Evolutionary conservation across 2,888 invertebrate species (phyloP).

Genomic region (Brachypalpus laphriformis): DNA sequence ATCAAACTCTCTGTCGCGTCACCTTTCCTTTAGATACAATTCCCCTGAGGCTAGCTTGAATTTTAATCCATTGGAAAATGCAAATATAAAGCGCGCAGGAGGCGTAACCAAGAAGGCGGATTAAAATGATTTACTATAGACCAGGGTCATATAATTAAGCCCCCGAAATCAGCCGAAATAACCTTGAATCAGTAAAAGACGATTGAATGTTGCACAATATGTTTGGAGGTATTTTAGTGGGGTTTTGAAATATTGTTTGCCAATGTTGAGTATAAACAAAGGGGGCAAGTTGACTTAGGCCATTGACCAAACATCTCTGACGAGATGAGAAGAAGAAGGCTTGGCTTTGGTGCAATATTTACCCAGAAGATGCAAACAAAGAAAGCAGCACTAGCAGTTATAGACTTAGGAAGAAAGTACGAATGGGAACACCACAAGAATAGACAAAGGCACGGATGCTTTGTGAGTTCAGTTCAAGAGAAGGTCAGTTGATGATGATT

Average conservation of each 20-base stretch:
- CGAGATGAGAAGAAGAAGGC: slow-evolving; percentile 5
- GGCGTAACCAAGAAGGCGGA: background rate
- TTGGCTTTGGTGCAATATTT: slow-evolving; percentile 23
- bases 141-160: slow-evolving; percentile 12
- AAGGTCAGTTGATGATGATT: slow-evolving; percentile 16
- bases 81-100: background rate
- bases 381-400: background rate
- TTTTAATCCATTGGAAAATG: background rate
- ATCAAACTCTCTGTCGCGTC: background rate
- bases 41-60: background rate
- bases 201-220: slow-evolving; percentile 29
- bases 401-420: background rate
- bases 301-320: slow-evolving; percentile 42
- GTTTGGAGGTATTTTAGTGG: background rate
- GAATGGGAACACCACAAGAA: slow-evolving; percentile 22
- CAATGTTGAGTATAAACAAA: slow-evolving; percentile 1
- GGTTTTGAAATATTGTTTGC: slow-evolving; percentile 3
- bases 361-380: slow-evolving; percentile 24
- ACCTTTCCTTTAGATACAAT: slow-evolving; percentile 1
- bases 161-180: background rate
- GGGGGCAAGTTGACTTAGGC: slow-evolving; percentile 10
- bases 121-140: background rate
- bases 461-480: slow-evolving; percentile 2
- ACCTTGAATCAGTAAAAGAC: slow-evolving; percentile 33
- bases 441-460: background rate